These are phyloP conservation scores for Acrocera orbiculus DNA, from an alignment of 2,888 invertebrate species.

Conservation along the genomic window DNA sequence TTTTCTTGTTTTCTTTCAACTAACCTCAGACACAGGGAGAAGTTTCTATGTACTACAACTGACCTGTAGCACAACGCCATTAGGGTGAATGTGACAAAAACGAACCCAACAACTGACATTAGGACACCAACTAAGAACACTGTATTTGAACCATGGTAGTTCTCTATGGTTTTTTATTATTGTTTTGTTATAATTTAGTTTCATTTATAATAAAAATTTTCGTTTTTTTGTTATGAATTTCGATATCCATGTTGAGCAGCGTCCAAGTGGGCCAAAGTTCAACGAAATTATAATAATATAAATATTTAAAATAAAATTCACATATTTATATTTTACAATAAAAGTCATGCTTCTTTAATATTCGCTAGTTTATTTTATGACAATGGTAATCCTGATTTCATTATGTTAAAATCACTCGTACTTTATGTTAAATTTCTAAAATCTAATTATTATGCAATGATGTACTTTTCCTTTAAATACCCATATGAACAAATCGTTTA, in stretches of 20 bases:
- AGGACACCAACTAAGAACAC: slow-evolving; percentile 94
- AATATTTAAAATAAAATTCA: background rate
- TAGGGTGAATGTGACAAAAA: slow-evolving; percentile 96
- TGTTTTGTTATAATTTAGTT: slow-evolving; percentile 1
- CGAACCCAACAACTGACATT: slow-evolving; percentile 98
- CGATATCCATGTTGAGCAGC: background rate
- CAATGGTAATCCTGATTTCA: slow-evolving; percentile 26
- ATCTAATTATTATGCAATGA: too few relatives aligned
- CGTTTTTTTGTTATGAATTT: background rate
- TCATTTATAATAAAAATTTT: background rate
- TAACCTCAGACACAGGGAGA: slow-evolving; percentile 97
- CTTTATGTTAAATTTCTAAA: slow-evolving; percentile 1
- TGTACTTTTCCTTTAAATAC: too few relatives aligned
- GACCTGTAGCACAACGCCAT: slow-evolving; percentile 99
- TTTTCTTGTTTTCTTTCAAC: slow-evolving; percentile 65
- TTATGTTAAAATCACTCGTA: background rate
- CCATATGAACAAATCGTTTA: too few relatives aligned
- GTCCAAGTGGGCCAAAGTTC: too few relatives aligned
- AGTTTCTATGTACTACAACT: slow-evolving; percentile 97
- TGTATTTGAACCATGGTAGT: slow-evolving; percentile 94
- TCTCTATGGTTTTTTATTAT: slow-evolving; percentile 41
- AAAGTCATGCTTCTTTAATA: too few relatives aligned
- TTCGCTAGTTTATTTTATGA: slow-evolving; percentile 23
- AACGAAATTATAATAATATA: too few relatives aligned
- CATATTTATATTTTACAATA: background rate